Conservation (phyloP, 2,113 vertebrate species). For the Echinops telfairi region DNA sequence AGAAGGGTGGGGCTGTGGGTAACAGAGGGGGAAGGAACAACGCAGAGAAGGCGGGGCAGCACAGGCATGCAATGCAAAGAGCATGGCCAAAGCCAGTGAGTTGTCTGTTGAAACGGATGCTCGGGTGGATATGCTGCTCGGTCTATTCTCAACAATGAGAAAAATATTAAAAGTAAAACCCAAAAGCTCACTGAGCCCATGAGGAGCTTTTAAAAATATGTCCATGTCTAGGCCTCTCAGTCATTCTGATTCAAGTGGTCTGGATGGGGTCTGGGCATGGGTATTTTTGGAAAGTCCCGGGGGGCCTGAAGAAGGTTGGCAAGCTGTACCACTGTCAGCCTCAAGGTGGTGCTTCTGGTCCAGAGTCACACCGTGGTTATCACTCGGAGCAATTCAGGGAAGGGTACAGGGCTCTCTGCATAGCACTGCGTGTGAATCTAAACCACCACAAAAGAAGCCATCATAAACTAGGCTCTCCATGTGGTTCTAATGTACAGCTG, state of each 20-base stretch:
- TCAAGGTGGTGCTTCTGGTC: not conserved
- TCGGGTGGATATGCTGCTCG: not conserved
- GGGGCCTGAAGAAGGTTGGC: not conserved
- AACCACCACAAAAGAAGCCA: too few species aligned
- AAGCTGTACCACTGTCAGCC: not conserved
- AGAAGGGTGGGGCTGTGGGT: too few species aligned
- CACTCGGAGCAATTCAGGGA: too few species aligned
- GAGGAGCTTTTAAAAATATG: not conserved
- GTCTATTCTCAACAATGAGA: not conserved
- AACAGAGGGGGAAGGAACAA: not conserved
- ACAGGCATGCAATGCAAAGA: not conserved
- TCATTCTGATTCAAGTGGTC: not conserved
- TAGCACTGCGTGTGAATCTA: too few species aligned
- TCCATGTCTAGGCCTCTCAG: not conserved
- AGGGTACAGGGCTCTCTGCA: too few species aligned
- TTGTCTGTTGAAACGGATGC: not conserved
- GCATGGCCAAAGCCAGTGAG: not conserved
- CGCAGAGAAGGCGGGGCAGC: not conserved
- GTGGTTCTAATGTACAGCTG: too few species aligned
- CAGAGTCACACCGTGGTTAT: too few species aligned
- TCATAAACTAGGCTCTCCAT: too few species aligned
- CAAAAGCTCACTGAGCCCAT: not conserved
- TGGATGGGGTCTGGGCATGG: not conserved
- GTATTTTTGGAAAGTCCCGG: not conserved
- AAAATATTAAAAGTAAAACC: not conserved